Evolutionary conservation across 2,797 vertebrate species (phyloP), one percentile per base, ranked within the genome.

Genomic region (Heterohyrax brucei): DNA sequence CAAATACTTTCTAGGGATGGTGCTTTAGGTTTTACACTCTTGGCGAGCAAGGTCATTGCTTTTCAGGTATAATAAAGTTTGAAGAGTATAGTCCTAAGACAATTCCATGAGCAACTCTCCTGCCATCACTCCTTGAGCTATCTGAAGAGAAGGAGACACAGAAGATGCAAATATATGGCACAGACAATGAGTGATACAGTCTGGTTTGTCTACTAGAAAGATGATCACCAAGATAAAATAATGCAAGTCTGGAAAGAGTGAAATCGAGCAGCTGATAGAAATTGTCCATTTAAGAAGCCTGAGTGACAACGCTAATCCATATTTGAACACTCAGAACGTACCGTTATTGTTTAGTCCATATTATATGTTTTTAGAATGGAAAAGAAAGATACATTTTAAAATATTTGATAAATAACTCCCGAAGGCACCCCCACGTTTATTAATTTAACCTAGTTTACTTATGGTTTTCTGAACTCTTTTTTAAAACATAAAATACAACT

Each of bases 381-480:
- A 76, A 87, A 61, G 56, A 48, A 88, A 80, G 1, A 19, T 30
- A 10, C 19, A 62, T 61, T 77, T 50, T 44, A 64, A 3, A 73
- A 73, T 8, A 72, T 30, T 87, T 77, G 5, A 28, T 22, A 16
- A 64, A 79, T 89, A 59, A 24, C 2, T 48, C 9, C 18, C 26
- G 7, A 75, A 85, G 26, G 39, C 10, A 81, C 53, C 44, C 18
- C 33, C 28, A 81, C n/a, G 6, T 26, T 86, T 92, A 85, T 77
- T 95, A 44, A 76, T 72, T 66, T 62, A 62, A 24, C 72, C 39
- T 72, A 48, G 94, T 61, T 75, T 75, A 75, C 87, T 89, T 72
- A 26, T 81, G 3, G 18, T 77, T 77, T 19, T 76, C 14, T 64
- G 62, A 61, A 66, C 16, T 64, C 0, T 76, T 61, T 87, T 66